These are phyloP conservation scores for Sylvicola fuscatus DNA, from an alignment of 2,888 invertebrate genomes.

Conservation along the genomic window DNA sequence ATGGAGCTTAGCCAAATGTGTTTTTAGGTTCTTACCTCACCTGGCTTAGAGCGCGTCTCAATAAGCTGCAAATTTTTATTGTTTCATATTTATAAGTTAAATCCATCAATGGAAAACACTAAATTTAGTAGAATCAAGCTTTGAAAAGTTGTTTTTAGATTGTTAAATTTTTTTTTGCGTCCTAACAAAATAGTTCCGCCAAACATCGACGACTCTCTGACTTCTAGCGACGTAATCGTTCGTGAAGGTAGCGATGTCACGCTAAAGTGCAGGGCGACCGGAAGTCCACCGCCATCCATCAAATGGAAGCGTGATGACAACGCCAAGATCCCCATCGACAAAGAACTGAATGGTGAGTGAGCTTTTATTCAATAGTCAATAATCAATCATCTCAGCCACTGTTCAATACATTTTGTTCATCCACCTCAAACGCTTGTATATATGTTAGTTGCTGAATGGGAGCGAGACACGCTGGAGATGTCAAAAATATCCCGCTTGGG, in stretches of 20 bases:
- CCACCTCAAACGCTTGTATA: constrained; percentile 1
- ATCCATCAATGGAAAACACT: too few species aligned
- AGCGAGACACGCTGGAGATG: constrained; percentile 69
- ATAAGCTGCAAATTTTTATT: too few species aligned
- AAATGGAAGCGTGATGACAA: constrained; percentile 86
- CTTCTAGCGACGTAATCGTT: constrained; percentile 74
- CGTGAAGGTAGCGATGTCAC: constrained; percentile 78
- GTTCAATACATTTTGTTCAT: too few species aligned
- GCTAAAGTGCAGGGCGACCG: constrained; percentile 69
- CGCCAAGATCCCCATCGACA: constrained; percentile 69
- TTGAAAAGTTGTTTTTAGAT: too few species aligned
- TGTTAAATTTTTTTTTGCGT: too few species aligned
- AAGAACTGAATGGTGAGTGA: constrained; percentile 48
- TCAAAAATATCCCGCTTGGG: constrained; percentile 67
- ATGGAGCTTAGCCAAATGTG: too few species aligned
- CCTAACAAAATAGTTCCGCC: constrained; percentile 60
- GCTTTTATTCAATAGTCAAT: constrained; percentile 1
- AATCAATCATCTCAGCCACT: neutral
- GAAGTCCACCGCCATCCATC: constrained; percentile 70
- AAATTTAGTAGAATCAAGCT: too few species aligned
- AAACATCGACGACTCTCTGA: constrained; percentile 74
- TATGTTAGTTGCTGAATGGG: constrained; percentile 58
- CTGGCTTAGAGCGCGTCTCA: too few species aligned
- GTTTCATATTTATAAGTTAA: too few species aligned
- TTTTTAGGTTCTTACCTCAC: too few species aligned